phyloP scores from a whole-genome alignment of 2,797 vertebrate species.

The Phrynocephalus vlangalii region DNA sequence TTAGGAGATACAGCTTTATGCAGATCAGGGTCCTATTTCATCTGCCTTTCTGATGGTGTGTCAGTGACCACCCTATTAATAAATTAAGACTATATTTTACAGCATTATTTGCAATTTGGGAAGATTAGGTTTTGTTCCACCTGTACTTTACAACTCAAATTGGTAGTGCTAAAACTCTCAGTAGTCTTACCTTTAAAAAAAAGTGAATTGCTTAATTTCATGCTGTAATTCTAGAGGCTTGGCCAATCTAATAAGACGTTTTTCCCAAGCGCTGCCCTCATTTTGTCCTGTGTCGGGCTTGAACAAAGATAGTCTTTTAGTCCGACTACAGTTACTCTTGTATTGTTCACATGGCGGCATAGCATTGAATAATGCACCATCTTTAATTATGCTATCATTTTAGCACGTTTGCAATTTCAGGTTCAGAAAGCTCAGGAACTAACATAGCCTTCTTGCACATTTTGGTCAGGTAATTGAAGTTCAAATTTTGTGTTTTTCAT shows the following conservation, averaged over 20 bases:
- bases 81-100: neutral
- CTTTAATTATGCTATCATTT: constrained; percentile 16
- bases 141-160: neutral
- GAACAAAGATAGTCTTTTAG: constrained; percentile 2
- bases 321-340: neutral
- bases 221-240: neutral
- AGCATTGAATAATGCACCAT: constrained; percentile 11
- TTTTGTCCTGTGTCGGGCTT: neutral
- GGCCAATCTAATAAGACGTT: neutral
- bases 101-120: neutral
- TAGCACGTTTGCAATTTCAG: constrained; percentile 48
- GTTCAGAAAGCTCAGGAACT: constrained; percentile 39
- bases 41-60: too few species aligned
- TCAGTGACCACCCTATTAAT: too few species aligned
- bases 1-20: too few species aligned
- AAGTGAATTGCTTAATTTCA: neutral
- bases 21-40: too few species aligned
- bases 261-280: neutral
- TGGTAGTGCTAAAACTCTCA: neutral
- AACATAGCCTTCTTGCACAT: constrained; percentile 59
- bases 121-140: neutral
- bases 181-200: neutral
- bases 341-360: constrained; percentile 6
- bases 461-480: constrained; percentile 48
- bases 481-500: constrained; percentile 67